These are phyloP conservation scores for Venustaconcha ellipsiformis DNA, from an alignment of 1,140 invertebrate species.

Conservation along the genomic window DNA sequence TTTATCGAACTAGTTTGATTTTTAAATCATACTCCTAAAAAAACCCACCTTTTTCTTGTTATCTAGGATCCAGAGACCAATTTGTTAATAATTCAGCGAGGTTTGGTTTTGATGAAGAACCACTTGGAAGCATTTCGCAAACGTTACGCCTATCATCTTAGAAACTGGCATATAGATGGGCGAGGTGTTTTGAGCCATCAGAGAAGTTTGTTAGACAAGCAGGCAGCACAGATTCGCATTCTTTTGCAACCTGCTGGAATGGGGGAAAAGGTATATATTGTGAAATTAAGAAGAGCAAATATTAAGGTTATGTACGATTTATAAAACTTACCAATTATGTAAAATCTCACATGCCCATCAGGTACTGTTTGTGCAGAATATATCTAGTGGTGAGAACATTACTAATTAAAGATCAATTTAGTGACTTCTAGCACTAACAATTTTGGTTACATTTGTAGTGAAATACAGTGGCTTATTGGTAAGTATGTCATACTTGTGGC, in stretches of 20 bases:
- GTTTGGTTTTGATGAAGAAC: slow-evolving; percentile 86
- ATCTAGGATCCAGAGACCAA: slow-evolving; percentile 79
- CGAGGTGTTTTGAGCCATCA: slow-evolving; percentile 79
- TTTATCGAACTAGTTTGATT: neutral
- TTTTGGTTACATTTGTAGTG: too few species aligned
- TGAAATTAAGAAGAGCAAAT: too few species aligned
- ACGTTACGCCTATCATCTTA: slow-evolving; percentile 73
- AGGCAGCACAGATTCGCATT: slow-evolving; percentile 76
- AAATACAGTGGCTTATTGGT: too few species aligned
- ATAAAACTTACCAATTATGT: too few species aligned
- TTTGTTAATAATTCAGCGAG: slow-evolving; percentile 89
- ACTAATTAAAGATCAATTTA: too few species aligned
- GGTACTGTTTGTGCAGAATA: too few species aligned
- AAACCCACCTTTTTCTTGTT: neutral
- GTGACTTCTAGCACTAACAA: too few species aligned
- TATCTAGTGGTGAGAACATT: too few species aligned
- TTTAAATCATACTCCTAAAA: neutral
- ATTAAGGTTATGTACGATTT: too few species aligned
- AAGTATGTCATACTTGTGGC: too few species aligned
- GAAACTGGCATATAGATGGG: slow-evolving; percentile 80
- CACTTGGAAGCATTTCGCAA: slow-evolving; percentile 92
- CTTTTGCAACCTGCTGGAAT: slow-evolving; percentile 88
- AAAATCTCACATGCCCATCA: too few species aligned
- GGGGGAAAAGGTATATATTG: slow-evolving; percentile 70
- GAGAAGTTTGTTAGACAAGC: slow-evolving; percentile 74